Conservation (phyloP, 2,888 invertebrate genomes). For the Drosophila helvetica region DNA sequence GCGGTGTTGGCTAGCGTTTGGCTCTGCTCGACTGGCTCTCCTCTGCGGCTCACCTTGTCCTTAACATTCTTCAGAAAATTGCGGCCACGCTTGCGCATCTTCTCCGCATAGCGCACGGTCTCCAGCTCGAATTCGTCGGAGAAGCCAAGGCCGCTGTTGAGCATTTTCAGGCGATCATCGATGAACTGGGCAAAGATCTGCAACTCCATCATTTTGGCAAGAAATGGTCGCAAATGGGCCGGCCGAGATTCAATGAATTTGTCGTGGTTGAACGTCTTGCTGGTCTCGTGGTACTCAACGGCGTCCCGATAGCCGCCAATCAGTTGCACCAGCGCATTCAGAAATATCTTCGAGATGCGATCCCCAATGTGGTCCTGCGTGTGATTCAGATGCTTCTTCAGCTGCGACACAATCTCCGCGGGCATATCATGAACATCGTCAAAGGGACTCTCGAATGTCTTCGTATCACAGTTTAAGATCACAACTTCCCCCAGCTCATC, state of each 20-base stretch:
- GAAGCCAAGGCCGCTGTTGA: slow-evolving; percentile 96
- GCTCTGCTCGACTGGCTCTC: background rate
- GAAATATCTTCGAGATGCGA: slow-evolving; percentile 95
- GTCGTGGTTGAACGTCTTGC: slow-evolving; percentile 92
- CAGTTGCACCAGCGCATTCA: slow-evolving; percentile 93
- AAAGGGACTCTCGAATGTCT: slow-evolving; percentile 93
- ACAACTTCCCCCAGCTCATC: slow-evolving; percentile 97
- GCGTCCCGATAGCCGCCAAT: slow-evolving; percentile 98
- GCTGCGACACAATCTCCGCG: slow-evolving; percentile 90
- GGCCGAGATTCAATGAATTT: slow-evolving; percentile 95
- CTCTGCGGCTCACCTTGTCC: slow-evolving; percentile 88
- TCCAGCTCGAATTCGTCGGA: slow-evolving; percentile 98
- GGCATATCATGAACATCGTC: slow-evolving; percentile 96
- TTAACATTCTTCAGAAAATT: slow-evolving; percentile 93
- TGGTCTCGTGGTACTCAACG: slow-evolving; percentile 89
- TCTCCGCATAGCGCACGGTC: slow-evolving; percentile 86
- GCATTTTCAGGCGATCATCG: slow-evolving; percentile 95
- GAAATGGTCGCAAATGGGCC: slow-evolving; percentile 92
- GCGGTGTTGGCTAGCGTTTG: background rate
- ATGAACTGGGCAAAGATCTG: slow-evolving; percentile 98
- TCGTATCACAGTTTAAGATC: slow-evolving; percentile 95
- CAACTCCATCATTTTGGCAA: slow-evolving; percentile 94
- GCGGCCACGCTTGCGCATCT: slow-evolving; percentile 84
- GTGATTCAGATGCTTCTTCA: slow-evolving; percentile 83
- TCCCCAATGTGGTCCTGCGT: slow-evolving; percentile 91